Evolutionary conservation across 1,140 invertebrate genomes (phyloP), one percentile per base, ranked within the genome.

Genomic region (Monomorium pharaonis): DNA sequence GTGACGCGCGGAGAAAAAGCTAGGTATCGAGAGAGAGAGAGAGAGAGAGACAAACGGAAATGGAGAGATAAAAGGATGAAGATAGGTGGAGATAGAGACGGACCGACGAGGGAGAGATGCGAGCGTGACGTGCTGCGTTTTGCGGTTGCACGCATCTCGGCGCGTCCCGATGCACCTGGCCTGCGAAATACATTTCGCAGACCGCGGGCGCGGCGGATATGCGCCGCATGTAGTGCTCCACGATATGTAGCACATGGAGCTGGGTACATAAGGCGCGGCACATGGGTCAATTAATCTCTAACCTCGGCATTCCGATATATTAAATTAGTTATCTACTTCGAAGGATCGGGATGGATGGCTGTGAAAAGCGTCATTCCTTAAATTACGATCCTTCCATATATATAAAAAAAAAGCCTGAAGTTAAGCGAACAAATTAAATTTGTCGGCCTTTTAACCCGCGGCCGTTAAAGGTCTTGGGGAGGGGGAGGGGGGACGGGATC

Each of bases 111-210:
- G n/a, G n/a, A 21, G 24, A 42, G 18, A 80, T 27, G 21, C 77
- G 47, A 72, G n/a, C 37, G 37, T 72, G 65, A 83, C 27, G 51
- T 58, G n/a, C 51, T 83, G 67, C 67, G 67, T 83, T 83, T 83
- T 83, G 78, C 54, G 67, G 78, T 83, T 83, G 37, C 51, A 83
- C 67, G 67, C 51, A 83, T 72, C 65, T 33, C 60, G 44, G 5
- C 54, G 60, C 58, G 65, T 67, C 60, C 9, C 24, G 49, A 81
- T 81, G 67, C 78, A 83, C 51, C 67, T 74, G 63, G 16, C n/a
- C 51, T 72, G 54, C 67, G 51, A 83, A 83, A 72, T 72, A 72
- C 51, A 74, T 83, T 83, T 83, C 67, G 7, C 67, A 83, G 51
- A 58, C 67, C 65, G 67, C 54, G 67, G 67, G 30, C 37, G 49